Evolutionary conservation across 2,888 invertebrate species (phyloP), one percentile per base, ranked within the genome.

Genomic region (Oxytorus armatus): DNA sequence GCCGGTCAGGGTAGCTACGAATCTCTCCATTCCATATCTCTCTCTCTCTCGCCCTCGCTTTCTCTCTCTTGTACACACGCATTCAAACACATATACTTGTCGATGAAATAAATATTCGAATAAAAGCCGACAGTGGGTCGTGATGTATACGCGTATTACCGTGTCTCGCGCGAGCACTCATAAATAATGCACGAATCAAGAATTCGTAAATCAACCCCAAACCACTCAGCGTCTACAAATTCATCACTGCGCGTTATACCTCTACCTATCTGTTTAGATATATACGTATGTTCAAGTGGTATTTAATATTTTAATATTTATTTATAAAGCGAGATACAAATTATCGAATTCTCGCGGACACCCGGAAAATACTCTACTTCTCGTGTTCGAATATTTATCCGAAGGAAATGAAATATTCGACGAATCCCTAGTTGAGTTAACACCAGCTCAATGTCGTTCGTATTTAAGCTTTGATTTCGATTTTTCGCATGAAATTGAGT

Each of bases 161-260:
- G 68, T 44, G 42, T 36, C 57, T 59, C n/a, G n/a, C 65, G 49
- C 66, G 65, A 75, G 70, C 42, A 42, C 49, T 70, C 75, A 79
- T 79, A 79, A 79, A 79, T 79, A 75, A 75, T 79, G 55, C 69
- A 70, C 57, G 75, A 65, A 65, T 75, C 55, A 69, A 65, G 79
- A 68, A 59, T 79, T 75, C 79, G 79, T 79, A 79, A 79, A 79
- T 75, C 79, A 75, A 70, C 33, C 65, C 10, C 42, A 51, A 57
- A 70, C 23, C 75, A 51, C 49, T 55, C 44, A 11, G 21, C 11
- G 51, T 55, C 23, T 47, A 36, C 53, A 47, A 78, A 73, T 73
- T 18, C 21, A 44, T 25, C 18, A 10, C 25, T 63, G 44, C 25
- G 21, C 25, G n/a, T 61, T 33, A 16, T 49, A 61, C 42, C 25